Conservation (phyloP, 2,888 invertebrate species). For the Mycalesis mineus region DNA sequence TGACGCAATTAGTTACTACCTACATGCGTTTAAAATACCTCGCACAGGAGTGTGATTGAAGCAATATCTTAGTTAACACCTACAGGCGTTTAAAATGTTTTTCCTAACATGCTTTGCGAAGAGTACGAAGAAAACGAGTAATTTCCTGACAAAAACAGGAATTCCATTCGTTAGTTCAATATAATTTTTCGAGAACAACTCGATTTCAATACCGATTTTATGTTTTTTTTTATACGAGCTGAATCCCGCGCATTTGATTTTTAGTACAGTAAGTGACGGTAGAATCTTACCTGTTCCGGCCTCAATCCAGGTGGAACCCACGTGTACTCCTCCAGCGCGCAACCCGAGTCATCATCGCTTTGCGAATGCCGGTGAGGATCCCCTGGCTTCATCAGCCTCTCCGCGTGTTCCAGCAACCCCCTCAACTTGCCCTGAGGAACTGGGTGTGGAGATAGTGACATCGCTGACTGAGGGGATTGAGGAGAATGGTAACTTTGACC, state of each 20-base stretch:
- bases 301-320: conserved; percentile 98
- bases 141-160: no score
- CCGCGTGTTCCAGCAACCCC: conserved; percentile 71
- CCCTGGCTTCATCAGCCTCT: conserved; percentile 80
- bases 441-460: conserved; percentile 69
- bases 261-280: neutral
- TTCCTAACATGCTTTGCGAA: no score
- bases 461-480: conserved; percentile 65
- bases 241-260: no score
- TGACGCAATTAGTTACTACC: conserved; percentile 2
- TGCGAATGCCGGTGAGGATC: conserved; percentile 92
- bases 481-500: conserved; percentile 59
- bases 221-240: no score
- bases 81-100: neutral
- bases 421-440: conserved; percentile 66
- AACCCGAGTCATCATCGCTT: conserved; percentile 98
- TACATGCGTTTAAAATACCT: neutral
- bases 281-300: conserved; percentile 90
- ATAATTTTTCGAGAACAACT: no score
- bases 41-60: neutral
- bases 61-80: neutral
- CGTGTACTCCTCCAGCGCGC: conserved; percentile 97
- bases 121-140: no score
- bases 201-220: no score
- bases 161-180: no score